Evolutionary conservation across 1,140 invertebrate species (phyloP), one percentile per base, ranked within the genome.

Genomic region (Dreissena polymorpha): DNA sequence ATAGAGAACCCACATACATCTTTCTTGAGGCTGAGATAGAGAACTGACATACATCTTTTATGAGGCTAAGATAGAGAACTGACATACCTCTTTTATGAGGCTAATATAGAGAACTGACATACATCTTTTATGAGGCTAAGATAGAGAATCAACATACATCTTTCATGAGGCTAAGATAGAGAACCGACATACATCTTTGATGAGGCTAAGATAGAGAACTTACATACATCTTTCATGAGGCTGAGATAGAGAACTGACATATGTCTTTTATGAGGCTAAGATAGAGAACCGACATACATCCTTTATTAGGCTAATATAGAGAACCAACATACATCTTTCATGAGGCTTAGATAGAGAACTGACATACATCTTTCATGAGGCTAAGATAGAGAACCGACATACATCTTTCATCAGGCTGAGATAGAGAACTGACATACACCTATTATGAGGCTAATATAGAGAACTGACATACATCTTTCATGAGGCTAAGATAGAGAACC

Each of bases 1-100:
- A n/a, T n/a, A n/a, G n/a, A n/a, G n/a, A n/a, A n/a, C n/a, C n/a
- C 49, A 93, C 92, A 78, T 92, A 94, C 94, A 73, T 93, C 91
- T 85, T 94, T 94, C 77, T 98, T 96, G 0, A 99, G 94, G 13
- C 95, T 95, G 0, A 97, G 96, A 94, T 98, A n/a, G n/a, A n/a
- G 39, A 39, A 39, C 39, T 39, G 39, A 39, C 39, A 39, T 39
- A 39, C 39, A 39, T 39, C 39, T 39, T n/a, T n/a, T n/a, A n/a
- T n/a, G n/a, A n/a, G n/a, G n/a, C n/a, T n/a, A n/a, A n/a, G n/a
- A n/a, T n/a, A n/a, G n/a, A n/a, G n/a, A n/a, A n/a, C n/a, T n/a
- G 49, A 93, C 92, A 78, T 92, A 94, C 94, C 71, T 93, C 91
- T 85, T 94, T 94, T 75, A 98, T 96, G 0, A 99, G 94, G 13